These are phyloP conservation scores for Sepioteuthis lessoniana DNA, from an alignment of 2,888 invertebrate genomes.

Conservation along the genomic window DNA sequence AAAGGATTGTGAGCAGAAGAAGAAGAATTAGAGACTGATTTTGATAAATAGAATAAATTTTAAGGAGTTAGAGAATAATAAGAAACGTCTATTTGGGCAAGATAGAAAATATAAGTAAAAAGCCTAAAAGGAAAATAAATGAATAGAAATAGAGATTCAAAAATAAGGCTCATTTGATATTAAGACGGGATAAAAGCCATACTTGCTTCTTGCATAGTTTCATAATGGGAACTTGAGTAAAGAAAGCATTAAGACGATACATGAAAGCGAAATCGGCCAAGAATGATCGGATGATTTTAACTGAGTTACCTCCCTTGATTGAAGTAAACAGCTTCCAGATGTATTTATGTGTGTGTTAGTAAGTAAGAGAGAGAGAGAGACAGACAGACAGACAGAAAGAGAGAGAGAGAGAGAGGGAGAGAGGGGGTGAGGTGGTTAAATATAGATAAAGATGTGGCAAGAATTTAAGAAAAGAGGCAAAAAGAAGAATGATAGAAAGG, in stretches of 20 bases:
- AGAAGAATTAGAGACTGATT: too few species aligned
- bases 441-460: too few species aligned
- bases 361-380: too few species aligned
- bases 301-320: constrained; percentile 2
- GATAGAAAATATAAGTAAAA: too few species aligned
- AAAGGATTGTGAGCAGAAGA: not conserved
- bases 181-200: not conserved
- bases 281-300: not conserved
- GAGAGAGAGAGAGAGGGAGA: not conserved
- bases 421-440: too few species aligned
- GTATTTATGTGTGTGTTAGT: too few species aligned
- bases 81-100: too few species aligned
- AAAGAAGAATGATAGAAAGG: not conserved
- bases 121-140: too few species aligned
- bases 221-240: not conserved
- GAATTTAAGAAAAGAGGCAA: not conserved
- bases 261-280: not conserved
- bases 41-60: too few species aligned
- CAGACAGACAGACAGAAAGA: not conserved
- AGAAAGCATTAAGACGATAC: not conserved
- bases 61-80: too few species aligned
- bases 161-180: not conserved
- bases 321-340: not conserved
- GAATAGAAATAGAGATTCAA: not conserved
- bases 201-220: not conserved